Evolutionary conservation across 2,797 vertebrate species (phyloP), one percentile per base, ranked within the genome.

Genomic region (Synanceia verrucosa): DNA sequence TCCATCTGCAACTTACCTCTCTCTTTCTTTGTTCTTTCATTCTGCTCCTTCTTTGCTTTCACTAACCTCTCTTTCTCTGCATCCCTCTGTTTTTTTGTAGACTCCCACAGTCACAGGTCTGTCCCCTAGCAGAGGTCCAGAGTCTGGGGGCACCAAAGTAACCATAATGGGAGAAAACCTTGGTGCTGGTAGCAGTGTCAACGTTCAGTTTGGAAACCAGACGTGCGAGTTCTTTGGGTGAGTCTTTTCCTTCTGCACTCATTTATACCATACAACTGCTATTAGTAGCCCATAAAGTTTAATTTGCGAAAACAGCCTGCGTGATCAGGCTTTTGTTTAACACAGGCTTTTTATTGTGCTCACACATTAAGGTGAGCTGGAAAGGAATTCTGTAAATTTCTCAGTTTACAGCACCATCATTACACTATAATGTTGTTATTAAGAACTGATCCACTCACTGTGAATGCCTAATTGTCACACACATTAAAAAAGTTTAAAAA

Each of bases 61-160:
- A 34, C 66, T 60, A 53, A 67, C 43, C 24, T 50, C 2, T 64
- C 7, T 16, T 11, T 48, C 10, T 81, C 56, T 64, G 43, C 44
- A 3, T 76, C 53, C 73, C 24, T 80, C 19, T 69, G 12, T 82
- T 28, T n/a, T n/a, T n/a, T 66, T 52, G 2, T 55, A 99, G 98
- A 97, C 94, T 1, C 98, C 97, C 23, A 93, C 93, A 0, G 94
- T 99, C 91, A 94, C 93, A 16, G 96, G 94, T 9, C 90, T 99
- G 83, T 95, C 87, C 10, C 98, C 98, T 0, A 95, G 93, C 85
- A 94, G 96, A 0, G 98, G 98, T 7, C 98, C 98, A 0, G 98
- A 99, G 89, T 99, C 98, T 0, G 98, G 98, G 26, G 98, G 98
- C 66, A 99, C 98, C 5, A 96, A 96, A 93, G 96, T 99, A 18